A percentile compares a stretch with the other conserved stretches of the same genome.
These are phyloP conservation scores for Oligia fasciuncula DNA, from an alignment of 2,888 invertebrate genomes.

Conservation along the genomic window DNA sequence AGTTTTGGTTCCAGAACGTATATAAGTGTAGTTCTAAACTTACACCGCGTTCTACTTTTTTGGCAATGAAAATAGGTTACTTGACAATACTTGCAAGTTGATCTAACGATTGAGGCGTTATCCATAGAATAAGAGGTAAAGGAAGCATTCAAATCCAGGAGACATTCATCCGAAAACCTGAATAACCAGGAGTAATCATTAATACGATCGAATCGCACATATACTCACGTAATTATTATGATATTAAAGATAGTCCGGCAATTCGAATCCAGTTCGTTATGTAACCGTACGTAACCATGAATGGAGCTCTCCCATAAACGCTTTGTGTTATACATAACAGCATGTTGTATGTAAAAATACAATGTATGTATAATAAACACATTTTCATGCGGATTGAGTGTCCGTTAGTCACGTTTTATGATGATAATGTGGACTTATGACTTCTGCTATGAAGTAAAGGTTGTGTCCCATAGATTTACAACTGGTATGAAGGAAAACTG, in stretches of 20 bases:
- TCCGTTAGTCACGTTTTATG: conserved; percentile 24
- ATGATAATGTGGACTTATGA: conserved; percentile 3
- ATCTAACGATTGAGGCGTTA: neutral
- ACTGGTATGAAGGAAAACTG: neutral
- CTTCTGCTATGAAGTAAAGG: conserved; percentile 15
- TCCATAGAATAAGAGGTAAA: neutral
- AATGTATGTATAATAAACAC: conserved; percentile 1
- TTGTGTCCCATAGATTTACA: neutral
- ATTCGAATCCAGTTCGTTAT: conserved; percentile 50
- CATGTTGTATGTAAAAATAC: conserved; percentile 24
- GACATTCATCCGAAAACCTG: conserved; percentile 11
- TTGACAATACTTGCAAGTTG: neutral
- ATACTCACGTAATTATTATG: conserved; percentile 46
- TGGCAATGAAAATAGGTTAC: neutral
- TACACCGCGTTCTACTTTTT: neutral
- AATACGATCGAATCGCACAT: conserved; percentile 21
- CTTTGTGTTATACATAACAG: conserved; percentile 52
- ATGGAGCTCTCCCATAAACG: conserved; percentile 56
- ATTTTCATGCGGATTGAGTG: conserved; percentile 18
- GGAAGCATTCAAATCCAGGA: neutral
- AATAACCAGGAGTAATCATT: conserved; percentile 21
- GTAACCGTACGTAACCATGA: conserved; percentile 57
- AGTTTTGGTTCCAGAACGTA: neutral
- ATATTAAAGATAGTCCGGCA: conserved; percentile 50
- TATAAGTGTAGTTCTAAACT: neutral